Evolutionary conservation across 2,797 vertebrate genomes (phyloP).

Genomic region (Eulemur mongoz): DNA sequence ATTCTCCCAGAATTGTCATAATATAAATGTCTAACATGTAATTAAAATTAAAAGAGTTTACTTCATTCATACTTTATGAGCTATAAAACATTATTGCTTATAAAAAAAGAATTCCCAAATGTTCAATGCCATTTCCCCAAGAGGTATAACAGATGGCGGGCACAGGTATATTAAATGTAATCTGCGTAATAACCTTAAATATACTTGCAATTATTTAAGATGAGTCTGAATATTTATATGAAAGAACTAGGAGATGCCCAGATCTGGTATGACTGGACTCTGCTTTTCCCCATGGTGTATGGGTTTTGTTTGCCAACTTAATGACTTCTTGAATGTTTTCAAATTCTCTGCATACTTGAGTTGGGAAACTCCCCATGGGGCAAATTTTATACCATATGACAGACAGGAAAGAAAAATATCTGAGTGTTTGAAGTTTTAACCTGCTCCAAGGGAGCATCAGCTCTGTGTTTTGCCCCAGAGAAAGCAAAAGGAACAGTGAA

Average conservation of each 20-base stretch:
- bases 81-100: slow-evolving; percentile 68
- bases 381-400: not conserved
- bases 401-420: not conserved
- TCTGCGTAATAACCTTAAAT: slow-evolving; percentile 44
- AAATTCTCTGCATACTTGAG: not conserved
- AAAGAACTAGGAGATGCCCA: not conserved
- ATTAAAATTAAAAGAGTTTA: slow-evolving; percentile 69
- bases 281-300: not conserved
- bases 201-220: slow-evolving; percentile 60
- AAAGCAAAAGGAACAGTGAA: not conserved
- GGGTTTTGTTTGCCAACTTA: not conserved
- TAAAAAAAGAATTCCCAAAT: slow-evolving; percentile 65
- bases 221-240: not conserved
- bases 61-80: slow-evolving; percentile 55
- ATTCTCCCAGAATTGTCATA: not conserved
- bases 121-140: slow-evolving; percentile 37
- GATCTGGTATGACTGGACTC: not conserved
- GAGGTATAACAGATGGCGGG: slow-evolving; percentile 50
- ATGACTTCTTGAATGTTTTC: not conserved
- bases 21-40: slow-evolving; percentile 38
- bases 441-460: not conserved
- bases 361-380: not conserved
- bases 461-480: not conserved
- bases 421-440: not conserved
- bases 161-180: slow-evolving; percentile 46